These are phyloP conservation scores for Amphiura filiformis DNA, from an alignment of 35 echinoderm and acorn worm species.

Conservation along the genomic window DNA sequence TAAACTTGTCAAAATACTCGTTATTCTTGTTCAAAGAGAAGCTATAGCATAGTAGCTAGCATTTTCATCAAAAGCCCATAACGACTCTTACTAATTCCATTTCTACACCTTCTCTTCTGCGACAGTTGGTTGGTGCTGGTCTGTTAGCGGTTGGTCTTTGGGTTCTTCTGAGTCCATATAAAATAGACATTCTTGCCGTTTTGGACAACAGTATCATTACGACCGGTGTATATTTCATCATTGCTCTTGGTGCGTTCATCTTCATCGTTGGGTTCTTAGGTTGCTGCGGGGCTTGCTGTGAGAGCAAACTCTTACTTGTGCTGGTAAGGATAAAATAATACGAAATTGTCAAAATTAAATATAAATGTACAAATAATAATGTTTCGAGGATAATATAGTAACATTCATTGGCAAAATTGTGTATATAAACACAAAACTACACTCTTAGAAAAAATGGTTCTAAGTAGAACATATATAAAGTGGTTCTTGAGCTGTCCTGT, in stretches of 20 bases:
- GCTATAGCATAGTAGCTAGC: too few species aligned
- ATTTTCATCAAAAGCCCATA: too few species aligned
- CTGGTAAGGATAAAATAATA: slow-evolving; percentile 42
- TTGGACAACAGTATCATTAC: slow-evolving; percentile 54
- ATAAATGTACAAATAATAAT: not conserved
- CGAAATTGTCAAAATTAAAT: too few species aligned
- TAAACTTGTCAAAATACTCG: too few species aligned
- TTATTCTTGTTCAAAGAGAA: too few species aligned
- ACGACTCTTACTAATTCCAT: too few species aligned
- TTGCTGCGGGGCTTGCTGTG: slow-evolving; percentile 50
- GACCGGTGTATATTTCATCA: slow-evolving; percentile 62
- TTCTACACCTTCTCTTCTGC: too few species aligned
- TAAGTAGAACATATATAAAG: too few species aligned
- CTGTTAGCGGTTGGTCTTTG: slow-evolving; percentile 71
- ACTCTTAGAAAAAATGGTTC: too few species aligned
- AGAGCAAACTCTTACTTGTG: slow-evolving; percentile 62
- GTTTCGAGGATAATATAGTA: too few species aligned
- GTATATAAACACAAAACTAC: not conserved
- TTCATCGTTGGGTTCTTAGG: slow-evolving; percentile 46
- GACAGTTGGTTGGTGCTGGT: slow-evolving; percentile 61
- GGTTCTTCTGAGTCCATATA: slow-evolving; percentile 47
- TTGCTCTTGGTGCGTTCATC: slow-evolving; percentile 68
- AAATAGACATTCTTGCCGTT: slow-evolving; percentile 50
- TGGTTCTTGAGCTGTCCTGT: too few species aligned
- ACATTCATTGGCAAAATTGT: not conserved